Percentiles rank a stretch among this genome's conserved stretches.
Evolutionary conservation across 2,797 vertebrate genomes (phyloP).

Genomic region (Characodon lateralis): DNA sequence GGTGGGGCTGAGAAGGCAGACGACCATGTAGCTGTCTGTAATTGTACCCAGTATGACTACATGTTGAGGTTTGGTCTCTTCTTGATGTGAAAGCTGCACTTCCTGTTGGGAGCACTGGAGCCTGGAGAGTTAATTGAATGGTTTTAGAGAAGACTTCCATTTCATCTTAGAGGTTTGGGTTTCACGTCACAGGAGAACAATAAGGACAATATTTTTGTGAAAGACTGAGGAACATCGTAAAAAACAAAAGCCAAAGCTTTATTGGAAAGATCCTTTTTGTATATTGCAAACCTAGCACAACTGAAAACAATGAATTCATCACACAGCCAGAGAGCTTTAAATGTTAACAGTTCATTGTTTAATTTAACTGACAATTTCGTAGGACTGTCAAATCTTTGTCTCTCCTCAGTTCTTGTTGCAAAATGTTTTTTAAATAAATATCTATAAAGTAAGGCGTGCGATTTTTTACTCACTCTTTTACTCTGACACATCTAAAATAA

Average conservation of each 20-base stretch:
- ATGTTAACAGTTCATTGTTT: slow-evolving; percentile 40
- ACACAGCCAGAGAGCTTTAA: slow-evolving; percentile 16
- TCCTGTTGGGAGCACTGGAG: slow-evolving; percentile 52
- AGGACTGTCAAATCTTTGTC: neutral
- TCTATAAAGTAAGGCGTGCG: too few species aligned
- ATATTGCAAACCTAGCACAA: neutral
- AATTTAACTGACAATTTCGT: neutral
- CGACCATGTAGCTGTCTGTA: slow-evolving; percentile 67
- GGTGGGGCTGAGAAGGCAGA: slow-evolving; percentile 61
- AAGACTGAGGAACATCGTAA: neutral
- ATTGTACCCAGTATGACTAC: slow-evolving; percentile 65
- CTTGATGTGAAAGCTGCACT: slow-evolving; percentile 57
- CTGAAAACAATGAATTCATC: neutral
- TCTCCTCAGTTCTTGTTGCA: too few species aligned
- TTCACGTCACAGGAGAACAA: slow-evolving; percentile 55
- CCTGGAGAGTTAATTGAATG: slow-evolving; percentile 66
- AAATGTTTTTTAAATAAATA: too few species aligned
- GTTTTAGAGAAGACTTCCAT: slow-evolving; percentile 49
- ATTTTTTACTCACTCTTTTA: too few species aligned
- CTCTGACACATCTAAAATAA: too few species aligned
- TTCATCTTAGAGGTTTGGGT: slow-evolving; percentile 49
- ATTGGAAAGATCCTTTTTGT: neutral
- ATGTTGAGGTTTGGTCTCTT: slow-evolving; percentile 53
- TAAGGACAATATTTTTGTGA: slow-evolving; percentile 16
- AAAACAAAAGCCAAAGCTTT: slow-evolving; percentile 19